These are phyloP conservation scores for Subanguina moxae DNA, from an alignment of 1,140 invertebrate species.

Conservation along the genomic window DNA sequence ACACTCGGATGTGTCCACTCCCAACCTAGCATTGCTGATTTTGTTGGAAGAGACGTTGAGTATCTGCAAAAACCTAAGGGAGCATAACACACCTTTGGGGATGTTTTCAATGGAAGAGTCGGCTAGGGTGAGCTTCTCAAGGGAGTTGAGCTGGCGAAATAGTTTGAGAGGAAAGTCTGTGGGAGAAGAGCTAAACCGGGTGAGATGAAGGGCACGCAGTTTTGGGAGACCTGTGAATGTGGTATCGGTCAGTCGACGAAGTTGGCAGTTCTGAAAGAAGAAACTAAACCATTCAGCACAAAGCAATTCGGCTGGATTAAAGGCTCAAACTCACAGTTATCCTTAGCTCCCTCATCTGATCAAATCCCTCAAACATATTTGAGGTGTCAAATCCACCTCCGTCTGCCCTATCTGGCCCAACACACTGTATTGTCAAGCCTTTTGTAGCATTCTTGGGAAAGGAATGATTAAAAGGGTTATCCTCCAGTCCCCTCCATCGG, in stretches of 20 bases:
- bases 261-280: constrained; percentile 21
- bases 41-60: constrained; percentile 39
- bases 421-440: constrained; percentile 32
- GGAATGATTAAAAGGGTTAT: constrained; percentile 9
- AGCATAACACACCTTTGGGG: constrained; percentile 25
- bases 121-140: constrained; percentile 31
- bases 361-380: constrained; percentile 34
- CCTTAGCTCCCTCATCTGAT: constrained; percentile 24
- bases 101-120: constrained; percentile 25
- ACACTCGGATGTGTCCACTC: constrained; percentile 18
- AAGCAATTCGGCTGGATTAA: too few relatives aligned
- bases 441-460: constrained; percentile 39
- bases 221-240: constrained; percentile 14
- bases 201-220: constrained; percentile 23
- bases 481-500: constrained; percentile 18
- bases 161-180: background rate
- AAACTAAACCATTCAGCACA: too few relatives aligned
- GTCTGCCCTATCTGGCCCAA: background rate
- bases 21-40: constrained; percentile 21
- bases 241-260: background rate
- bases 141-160: background rate
- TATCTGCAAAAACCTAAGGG: constrained; percentile 27
- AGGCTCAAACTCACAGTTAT: constrained; percentile 30
- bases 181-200: background rate
- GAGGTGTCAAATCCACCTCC: background rate